Percentiles rank a stretch among this genome's conserved stretches.
These are phyloP conservation scores for Idaea aversata DNA, from an alignment of 2,888 invertebrate species.

Conservation along the genomic window DNA sequence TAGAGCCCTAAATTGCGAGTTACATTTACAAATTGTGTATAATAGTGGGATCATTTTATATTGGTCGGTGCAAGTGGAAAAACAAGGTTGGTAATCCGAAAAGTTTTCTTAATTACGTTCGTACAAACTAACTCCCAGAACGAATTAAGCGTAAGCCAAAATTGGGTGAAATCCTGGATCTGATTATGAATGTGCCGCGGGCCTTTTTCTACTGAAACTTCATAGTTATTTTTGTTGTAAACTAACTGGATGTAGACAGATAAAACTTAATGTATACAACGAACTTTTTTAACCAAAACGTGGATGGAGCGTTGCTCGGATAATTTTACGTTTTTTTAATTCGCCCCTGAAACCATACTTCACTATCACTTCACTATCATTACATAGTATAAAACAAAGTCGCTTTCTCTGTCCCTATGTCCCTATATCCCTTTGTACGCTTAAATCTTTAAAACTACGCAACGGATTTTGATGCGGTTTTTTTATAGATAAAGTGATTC, in stretches of 20 bases:
- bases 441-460: too few species aligned
- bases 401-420: too few species aligned
- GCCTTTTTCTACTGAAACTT: constrained; percentile 8
- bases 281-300: neutral
- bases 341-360: too few species aligned
- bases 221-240: neutral
- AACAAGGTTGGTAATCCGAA: constrained; percentile 73
- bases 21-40: constrained; percentile 24
- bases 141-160: constrained; percentile 67
- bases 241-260: neutral
- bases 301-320: too few species aligned
- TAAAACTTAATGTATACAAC: neutral
- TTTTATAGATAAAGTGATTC: too few species aligned
- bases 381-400: too few species aligned
- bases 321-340: too few species aligned
- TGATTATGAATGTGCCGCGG: constrained; percentile 53
- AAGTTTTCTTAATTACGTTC: constrained; percentile 76
- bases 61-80: constrained; percentile 60
- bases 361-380: too few species aligned
- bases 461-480: too few species aligned
- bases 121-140: constrained; percentile 72
- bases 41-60: constrained; percentile 34
- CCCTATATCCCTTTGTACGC: too few species aligned
- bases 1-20: constrained; percentile 34
- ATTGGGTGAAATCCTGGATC: constrained; percentile 61